Conservation (phyloP, 2,888 invertebrate genomes). For the Dinocampus coccinellae region DNA sequence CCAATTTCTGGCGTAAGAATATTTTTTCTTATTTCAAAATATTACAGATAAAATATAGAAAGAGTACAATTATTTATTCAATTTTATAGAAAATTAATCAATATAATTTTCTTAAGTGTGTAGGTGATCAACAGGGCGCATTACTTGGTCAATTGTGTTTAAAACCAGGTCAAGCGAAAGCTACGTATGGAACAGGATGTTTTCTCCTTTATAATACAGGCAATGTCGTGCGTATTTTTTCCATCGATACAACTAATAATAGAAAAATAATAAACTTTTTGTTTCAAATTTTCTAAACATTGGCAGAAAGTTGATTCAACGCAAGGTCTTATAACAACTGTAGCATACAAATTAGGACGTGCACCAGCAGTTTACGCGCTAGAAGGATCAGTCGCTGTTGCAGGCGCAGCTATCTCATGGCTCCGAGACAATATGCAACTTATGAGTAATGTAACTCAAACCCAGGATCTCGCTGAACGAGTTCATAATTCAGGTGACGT, state of each 20-base stretch:
- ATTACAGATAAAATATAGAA: background rate
- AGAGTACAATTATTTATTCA: background rate
- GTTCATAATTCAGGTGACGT: conserved; percentile 82
- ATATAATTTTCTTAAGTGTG: conserved; percentile 73
- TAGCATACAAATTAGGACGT: conserved; percentile 90
- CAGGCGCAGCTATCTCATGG: conserved; percentile 92
- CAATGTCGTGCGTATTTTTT: conserved; percentile 69
- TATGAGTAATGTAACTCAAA: conserved; percentile 76
- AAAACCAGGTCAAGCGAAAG: conserved; percentile 90
- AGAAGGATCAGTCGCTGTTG: conserved; percentile 91
- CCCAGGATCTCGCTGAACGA: conserved; percentile 76
- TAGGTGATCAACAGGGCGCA: conserved; percentile 97
- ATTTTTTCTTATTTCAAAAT: background rate
- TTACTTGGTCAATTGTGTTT: conserved; percentile 93
- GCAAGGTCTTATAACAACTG: conserved; percentile 90
- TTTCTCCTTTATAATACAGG: conserved; percentile 97
- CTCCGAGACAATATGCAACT: conserved; percentile 88
- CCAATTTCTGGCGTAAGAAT: conserved; percentile 89
- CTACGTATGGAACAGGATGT: conserved; percentile 96
- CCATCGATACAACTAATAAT: background rate
- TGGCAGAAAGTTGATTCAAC: conserved; percentile 83
- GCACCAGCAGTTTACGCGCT: conserved; percentile 86
- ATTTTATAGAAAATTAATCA: background rate
- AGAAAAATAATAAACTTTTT: background rate
- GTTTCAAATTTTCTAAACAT: background rate